Evolutionary conservation across 2,113 vertebrate species (phyloP).

Genomic region (Athene cunicularia): DNA sequence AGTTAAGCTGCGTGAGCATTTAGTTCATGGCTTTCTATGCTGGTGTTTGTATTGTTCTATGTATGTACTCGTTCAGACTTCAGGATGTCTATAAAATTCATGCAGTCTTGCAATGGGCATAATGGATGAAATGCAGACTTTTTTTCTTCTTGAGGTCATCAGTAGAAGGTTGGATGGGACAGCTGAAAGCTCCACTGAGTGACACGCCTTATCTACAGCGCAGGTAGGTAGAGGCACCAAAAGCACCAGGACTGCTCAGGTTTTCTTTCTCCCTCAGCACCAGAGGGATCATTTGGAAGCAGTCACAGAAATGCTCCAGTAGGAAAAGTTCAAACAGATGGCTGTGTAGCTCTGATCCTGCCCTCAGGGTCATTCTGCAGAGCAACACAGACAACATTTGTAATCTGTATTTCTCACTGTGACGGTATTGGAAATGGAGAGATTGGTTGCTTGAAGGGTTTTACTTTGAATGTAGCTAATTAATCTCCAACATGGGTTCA

Average conservation of each 20-base stretch:
- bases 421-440: background rate
- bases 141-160: background rate
- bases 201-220: background rate
- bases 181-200: background rate
- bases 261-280: background rate
- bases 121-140: background rate
- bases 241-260: background rate
- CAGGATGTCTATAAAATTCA: background rate
- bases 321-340: constrained; percentile 6
- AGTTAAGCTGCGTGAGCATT: background rate
- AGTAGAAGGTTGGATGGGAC: background rate
- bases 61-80: background rate
- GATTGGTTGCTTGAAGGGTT: constrained; percentile 18
- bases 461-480: constrained; percentile 35
- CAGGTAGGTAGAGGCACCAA: background rate
- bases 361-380: constrained; percentile 24
- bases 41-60: background rate
- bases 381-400: constrained; percentile 3
- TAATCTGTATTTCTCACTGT: background rate
- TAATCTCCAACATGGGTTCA: constrained; percentile 2
- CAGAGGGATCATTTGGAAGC: background rate
- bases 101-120: background rate
- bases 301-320: background rate
- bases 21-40: background rate
- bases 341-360: constrained; percentile 35